Evolutionary conservation across 1,140 invertebrate genomes (phyloP), one percentile per base, ranked within the genome.

Genomic region (Manduca sexta): DNA sequence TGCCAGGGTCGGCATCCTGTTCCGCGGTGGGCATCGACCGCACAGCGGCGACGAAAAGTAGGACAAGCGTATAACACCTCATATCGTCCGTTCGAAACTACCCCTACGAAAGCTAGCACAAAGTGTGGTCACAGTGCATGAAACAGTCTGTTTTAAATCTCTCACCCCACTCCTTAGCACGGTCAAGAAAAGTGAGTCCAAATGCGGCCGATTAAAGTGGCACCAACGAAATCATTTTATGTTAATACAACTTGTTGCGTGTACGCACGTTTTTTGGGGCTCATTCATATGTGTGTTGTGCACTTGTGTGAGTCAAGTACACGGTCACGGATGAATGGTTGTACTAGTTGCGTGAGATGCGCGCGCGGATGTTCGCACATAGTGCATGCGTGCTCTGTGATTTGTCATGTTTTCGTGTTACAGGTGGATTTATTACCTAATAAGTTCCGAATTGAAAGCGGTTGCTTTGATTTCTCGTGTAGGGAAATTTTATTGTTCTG

Each of bases 31-130:
- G 81, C 79, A 83, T 78, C 4, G 72, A 70, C 62, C 60, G 57
- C 61, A 65, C 77, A 37, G 52, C 31, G 35, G 67, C 75, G 44
- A 78, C 46, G 37, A 79, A 42, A 73, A 78, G 54, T 73, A 84
- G 76, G 71, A 68, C 69, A 63, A 70, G 33, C 47, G 69, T 60
- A 55, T 51, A 69, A 49, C 54, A 43, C 66, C 64, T 76, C 79
- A 83, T 83, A 43, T 63, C 64, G 60, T 42, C 56, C 59, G 49
- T 38, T 55, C 35, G 2, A 38, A 60, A 57, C 68, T 60, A 80
- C 75, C 75, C 77, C 62, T 80, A 70, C 65, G 65, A 70, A 77
- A 71, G 74, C 64, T 64, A 57, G 54, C 67, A 77, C 71, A 68
- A 76, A 83, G 69, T 84, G 81, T 77, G 65, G 68, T 66, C 52